These are phyloP conservation scores for Helicoverpa zea DNA, from an alignment of 1,140 invertebrate genomes.

Conservation along the genomic window DNA sequence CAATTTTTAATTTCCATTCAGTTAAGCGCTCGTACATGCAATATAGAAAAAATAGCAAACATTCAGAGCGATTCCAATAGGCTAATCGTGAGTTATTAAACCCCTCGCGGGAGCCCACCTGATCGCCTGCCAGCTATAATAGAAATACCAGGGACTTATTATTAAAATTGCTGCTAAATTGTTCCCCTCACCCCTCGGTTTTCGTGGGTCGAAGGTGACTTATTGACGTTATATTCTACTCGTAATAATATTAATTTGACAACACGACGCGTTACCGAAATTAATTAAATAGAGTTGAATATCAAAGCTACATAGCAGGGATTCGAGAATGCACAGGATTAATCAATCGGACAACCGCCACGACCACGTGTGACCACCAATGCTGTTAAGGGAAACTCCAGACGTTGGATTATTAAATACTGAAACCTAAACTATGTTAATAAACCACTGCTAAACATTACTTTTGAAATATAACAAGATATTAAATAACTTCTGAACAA, in stretches of 20 bases:
- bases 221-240: conserved; percentile 72
- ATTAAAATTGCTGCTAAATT: conserved; percentile 88
- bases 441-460: neutral
- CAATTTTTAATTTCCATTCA: conserved; percentile 83
- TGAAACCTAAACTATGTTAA: neutral
- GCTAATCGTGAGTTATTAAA: conserved; percentile 86
- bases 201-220: conserved; percentile 78
- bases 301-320: conserved; percentile 4
- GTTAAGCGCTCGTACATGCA: conserved; percentile 74
- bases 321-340: conserved; percentile 37
- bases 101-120: conserved; percentile 80
- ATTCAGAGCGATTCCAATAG: conserved; percentile 86
- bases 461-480: no score
- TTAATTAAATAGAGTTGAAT: conserved; percentile 38
- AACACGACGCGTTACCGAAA: conserved; percentile 46
- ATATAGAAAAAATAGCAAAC: conserved; percentile 87
- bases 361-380: conserved; percentile 29
- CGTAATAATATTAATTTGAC: conserved; percentile 60
- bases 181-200: conserved; percentile 82
- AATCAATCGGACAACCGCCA: conserved; percentile 17
- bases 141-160: conserved; percentile 87
- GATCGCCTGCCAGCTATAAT: conserved; percentile 85
- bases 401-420: neutral
- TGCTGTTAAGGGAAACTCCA: conserved; percentile 1
- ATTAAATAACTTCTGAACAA: neutral